Evolutionary conservation across 2,113 vertebrate species (phyloP).

Genomic region (Anguilla japonica): DNA sequence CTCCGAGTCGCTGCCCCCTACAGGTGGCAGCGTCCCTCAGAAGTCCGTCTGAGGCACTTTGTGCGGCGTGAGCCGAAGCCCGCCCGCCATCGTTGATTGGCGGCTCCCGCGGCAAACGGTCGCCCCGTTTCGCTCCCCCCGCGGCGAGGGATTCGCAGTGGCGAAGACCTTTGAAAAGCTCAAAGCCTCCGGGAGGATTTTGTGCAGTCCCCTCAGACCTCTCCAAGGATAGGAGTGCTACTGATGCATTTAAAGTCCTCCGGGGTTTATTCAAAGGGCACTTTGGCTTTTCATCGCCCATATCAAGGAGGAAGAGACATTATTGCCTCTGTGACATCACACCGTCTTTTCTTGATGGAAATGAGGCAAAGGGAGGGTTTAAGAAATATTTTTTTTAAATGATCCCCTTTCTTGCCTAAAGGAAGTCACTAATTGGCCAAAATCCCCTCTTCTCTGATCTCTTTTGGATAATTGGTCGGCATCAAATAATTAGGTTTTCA

Average conservation of each 20-base stretch:
- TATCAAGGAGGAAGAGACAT: conserved; percentile 67
- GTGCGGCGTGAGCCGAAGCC: conserved; percentile 56
- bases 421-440: conserved; percentile 57
- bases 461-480: conserved; percentile 63
- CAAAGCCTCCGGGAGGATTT: conserved; percentile 56
- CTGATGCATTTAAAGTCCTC: conserved; percentile 65
- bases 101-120: conserved; percentile 54
- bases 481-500: conserved; percentile 66
- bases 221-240: conserved; percentile 65
- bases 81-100: conserved; percentile 59
- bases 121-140: conserved; percentile 59
- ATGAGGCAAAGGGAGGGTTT: conserved; percentile 47
- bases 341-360: conserved; percentile 50
- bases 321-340: conserved; percentile 61
- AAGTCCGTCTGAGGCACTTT: conserved; percentile 60
- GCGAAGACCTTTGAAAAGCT: conserved; percentile 48
- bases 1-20: conserved; percentile 52
- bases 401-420: conserved; percentile 48
- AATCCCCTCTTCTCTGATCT: conserved; percentile 47
- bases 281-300: conserved; percentile 65
- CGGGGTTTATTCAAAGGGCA: conserved; percentile 66
- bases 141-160: conserved; percentile 26
- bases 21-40: conserved; percentile 55
- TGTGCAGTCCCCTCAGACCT: conserved; percentile 56
- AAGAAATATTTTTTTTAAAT: conserved; percentile 34